A percentile compares a stretch with the other conserved stretches of the same genome.
Evolutionary conservation across 2,797 vertebrate genomes (phyloP).

Genomic region (Ceyx erithaca): DNA sequence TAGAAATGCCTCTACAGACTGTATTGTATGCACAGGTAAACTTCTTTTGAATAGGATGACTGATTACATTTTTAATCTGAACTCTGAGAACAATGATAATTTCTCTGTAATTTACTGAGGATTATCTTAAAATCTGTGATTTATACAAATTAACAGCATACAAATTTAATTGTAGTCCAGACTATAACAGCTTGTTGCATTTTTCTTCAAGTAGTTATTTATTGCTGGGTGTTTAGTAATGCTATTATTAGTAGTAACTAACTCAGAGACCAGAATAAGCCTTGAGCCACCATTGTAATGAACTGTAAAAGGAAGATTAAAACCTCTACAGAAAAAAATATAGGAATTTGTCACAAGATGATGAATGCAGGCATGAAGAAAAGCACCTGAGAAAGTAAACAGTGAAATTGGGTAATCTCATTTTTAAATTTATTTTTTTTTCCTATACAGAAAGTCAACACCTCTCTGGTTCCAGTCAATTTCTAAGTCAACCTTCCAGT

Average conservation of each 20-base stretch:
- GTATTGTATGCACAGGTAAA: background rate
- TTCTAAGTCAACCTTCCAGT: background rate
- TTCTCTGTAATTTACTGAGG: background rate
- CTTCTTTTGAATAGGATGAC: background rate
- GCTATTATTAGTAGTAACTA: background rate
- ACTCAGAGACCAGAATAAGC: background rate
- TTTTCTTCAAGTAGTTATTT: background rate
- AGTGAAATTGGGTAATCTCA: background rate
- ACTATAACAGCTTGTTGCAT: background rate
- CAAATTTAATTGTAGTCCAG: background rate
- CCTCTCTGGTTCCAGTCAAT: background rate
- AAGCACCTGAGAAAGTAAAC: background rate
- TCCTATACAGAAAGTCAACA: background rate
- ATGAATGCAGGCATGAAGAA: background rate
- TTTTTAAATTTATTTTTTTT: background rate
- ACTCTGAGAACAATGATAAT: background rate
- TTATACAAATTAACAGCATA: background rate
- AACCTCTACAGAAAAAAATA: background rate
- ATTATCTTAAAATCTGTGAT: background rate
- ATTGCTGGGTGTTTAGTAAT: background rate
- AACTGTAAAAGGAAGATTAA: background rate
- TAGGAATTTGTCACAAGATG: background rate
- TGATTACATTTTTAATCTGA: background rate
- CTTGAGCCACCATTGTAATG: background rate
- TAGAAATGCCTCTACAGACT: background rate